phyloP scores from a whole-genome alignment of 1,140 invertebrate species.

The Megalopta genalis region DNA sequence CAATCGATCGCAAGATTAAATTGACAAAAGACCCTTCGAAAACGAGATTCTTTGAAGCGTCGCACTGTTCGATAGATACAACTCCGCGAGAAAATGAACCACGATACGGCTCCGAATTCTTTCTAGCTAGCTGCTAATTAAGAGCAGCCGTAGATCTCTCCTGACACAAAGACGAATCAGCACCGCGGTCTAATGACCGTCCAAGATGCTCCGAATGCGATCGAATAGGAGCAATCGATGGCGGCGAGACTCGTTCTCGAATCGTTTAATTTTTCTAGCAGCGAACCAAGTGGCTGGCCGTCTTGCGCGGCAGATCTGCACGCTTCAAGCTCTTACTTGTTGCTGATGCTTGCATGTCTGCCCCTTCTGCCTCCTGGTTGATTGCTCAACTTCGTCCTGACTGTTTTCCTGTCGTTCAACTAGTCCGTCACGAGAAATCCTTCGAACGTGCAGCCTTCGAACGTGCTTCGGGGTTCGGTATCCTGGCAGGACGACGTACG shows the following conservation, averaged over 20 bases:
- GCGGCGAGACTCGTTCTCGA: no score
- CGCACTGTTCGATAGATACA: no score
- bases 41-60: no score
- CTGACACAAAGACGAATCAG: no score
- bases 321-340: constrained; percentile 75
- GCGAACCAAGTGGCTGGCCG: constrained; percentile 48
- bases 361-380: constrained; percentile 71
- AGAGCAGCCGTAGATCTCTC: no score
- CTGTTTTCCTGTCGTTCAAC: constrained; percentile 39
- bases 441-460: neutral
- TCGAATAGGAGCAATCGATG: neutral
- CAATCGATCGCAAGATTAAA: no score
- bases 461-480: neutral
- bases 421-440: neutral
- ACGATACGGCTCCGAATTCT: no score
- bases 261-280: neutral
- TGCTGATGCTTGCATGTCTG: constrained; percentile 78
- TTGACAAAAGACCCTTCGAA: no score
- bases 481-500: neutral
- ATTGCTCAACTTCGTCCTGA: constrained; percentile 67
- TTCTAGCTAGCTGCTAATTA: no score
- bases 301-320: constrained; percentile 57
- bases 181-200: no score
- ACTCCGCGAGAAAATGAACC: no score
- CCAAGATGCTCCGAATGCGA: no score